These are phyloP conservation scores for Montifringilla adamsi DNA, from an alignment of 2,113 vertebrate species.

Conservation along the genomic window DNA sequence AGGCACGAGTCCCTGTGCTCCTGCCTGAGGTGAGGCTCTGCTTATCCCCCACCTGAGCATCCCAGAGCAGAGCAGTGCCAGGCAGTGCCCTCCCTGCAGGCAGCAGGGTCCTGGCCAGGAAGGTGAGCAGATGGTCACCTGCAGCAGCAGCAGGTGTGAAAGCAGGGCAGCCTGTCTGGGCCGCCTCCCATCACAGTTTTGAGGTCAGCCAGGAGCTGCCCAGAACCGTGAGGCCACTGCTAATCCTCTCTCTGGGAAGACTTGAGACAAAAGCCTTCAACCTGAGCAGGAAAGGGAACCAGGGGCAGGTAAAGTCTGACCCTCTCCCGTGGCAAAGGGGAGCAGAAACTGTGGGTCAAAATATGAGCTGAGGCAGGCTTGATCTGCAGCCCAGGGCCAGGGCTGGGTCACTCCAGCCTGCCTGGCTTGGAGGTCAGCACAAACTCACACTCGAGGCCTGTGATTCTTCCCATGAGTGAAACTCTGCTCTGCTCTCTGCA, in stretches of 20 bases:
- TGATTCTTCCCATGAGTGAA: background rate
- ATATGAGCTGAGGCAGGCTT: background rate
- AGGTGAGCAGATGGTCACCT: background rate
- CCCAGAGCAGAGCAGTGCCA: rapidly evolving
- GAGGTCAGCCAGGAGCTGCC: constrained; percentile 37
- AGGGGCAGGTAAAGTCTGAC: background rate
- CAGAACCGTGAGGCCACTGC: background rate
- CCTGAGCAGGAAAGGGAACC: background rate
- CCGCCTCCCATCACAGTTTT: background rate
- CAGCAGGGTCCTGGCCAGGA: background rate
- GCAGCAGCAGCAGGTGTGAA: background rate
- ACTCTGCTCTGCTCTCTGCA: background rate
- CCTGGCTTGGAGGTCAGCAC: background rate
- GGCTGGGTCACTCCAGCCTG: background rate
- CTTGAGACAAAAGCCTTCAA: background rate
- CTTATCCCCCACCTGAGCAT: rapidly evolving
- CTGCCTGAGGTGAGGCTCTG: background rate
- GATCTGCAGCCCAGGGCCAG: background rate
- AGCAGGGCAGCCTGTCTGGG: background rate
- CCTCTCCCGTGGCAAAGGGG: background rate
- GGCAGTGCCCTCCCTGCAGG: background rate
- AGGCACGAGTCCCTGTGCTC: background rate
- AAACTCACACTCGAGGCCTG: background rate
- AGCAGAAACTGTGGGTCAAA: background rate
- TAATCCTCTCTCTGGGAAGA: constrained; percentile 15